Evolutionary conservation across 2,888 invertebrate genomes (phyloP).

Genomic region (Caenorhabditis sp.): DNA sequence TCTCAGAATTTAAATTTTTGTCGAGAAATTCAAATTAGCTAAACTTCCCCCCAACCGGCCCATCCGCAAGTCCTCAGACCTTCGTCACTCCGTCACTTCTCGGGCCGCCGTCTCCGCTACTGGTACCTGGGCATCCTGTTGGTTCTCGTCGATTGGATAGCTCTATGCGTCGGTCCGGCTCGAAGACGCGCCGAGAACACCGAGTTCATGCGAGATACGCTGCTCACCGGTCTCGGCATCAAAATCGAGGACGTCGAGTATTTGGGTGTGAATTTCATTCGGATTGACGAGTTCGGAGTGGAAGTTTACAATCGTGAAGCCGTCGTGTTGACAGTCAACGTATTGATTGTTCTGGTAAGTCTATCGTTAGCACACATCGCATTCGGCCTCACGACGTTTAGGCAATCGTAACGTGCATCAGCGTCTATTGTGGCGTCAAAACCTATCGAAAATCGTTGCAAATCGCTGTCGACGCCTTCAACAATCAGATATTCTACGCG

Average conservation of each 20-base stretch:
- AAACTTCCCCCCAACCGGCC: too few relatives aligned
- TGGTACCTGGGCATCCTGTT: constrained; percentile 3
- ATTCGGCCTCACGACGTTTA: background rate
- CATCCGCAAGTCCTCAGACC: too few relatives aligned
- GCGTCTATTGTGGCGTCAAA: constrained; percentile 1
- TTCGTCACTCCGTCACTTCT: background rate
- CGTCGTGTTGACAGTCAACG: background rate
- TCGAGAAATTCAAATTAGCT: too few relatives aligned
- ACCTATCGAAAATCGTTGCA: background rate
- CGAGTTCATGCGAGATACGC: background rate
- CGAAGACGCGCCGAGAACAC: background rate
- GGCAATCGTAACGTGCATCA: background rate
- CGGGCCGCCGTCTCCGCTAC: background rate
- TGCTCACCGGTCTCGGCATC: background rate
- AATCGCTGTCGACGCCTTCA: background rate
- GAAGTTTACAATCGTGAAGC: background rate
- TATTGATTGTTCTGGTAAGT: background rate
- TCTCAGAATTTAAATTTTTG: too few relatives aligned
- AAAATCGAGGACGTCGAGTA: background rate
- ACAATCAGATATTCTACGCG: constrained; percentile 11
- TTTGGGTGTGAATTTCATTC: background rate
- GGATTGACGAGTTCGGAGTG: background rate
- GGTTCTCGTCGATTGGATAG: background rate
- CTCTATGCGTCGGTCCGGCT: background rate
- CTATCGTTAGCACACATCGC: background rate